phyloP scores from a whole-genome alignment of 2,797 vertebrate species.

The Anguilla pacifica region DNA sequence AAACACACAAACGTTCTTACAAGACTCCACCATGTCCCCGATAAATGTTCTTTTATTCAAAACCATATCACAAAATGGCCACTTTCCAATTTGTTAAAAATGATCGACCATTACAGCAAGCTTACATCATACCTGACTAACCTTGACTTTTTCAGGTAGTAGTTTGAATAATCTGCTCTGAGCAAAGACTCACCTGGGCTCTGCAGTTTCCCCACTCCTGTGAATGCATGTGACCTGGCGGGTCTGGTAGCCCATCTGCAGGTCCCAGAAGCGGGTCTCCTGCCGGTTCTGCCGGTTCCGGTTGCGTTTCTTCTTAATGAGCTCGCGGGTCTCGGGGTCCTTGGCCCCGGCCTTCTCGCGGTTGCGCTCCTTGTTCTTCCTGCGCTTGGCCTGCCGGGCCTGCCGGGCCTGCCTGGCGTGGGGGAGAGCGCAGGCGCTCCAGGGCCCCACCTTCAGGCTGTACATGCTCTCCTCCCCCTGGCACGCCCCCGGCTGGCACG shows the following conservation, averaged over 20 bases:
- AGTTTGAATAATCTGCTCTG: background rate
- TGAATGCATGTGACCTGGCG: conserved; percentile 86
- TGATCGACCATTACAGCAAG: background rate
- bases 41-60: background rate
- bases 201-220: conserved; percentile 81
- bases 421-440: conserved; percentile 78
- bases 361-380: conserved; percentile 77
- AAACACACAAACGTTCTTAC: background rate
- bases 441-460: conserved; percentile 83
- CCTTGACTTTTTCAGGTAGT: background rate
- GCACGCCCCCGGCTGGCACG: conserved; percentile 81
- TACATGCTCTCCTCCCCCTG: conserved; percentile 79
- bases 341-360: conserved; percentile 73
- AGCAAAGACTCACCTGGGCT: conserved; percentile 76
- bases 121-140: background rate
- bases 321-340: conserved; percentile 89
- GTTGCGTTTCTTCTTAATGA: conserved; percentile 93
- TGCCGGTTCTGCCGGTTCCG: conserved; percentile 90
- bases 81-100: background rate
- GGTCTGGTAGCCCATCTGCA: conserved; percentile 93
- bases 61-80: background rate
- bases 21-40: background rate
- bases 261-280: conserved; percentile 91
- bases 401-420: conserved; percentile 71
- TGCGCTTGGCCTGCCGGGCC: conserved; percentile 72